Conservation (phyloP, 2,888 invertebrate genomes). For the Liopterus haemorrhoidalis region DNA sequence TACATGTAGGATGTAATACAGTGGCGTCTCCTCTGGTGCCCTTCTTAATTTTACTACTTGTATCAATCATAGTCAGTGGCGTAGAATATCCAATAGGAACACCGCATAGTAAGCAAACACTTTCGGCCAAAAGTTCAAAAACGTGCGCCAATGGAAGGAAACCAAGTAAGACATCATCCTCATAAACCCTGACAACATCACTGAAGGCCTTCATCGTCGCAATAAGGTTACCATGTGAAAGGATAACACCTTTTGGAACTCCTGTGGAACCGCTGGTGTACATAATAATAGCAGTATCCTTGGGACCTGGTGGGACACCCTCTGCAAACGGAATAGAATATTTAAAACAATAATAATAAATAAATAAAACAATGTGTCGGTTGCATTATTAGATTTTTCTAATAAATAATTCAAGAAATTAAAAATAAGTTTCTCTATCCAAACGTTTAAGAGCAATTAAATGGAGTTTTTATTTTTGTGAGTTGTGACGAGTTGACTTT, state of each 20-base stretch:
- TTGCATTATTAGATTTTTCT: not conserved
- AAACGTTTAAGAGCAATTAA: too few relatives aligned
- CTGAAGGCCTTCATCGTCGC: slow-evolving; percentile 75
- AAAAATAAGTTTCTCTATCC: too few relatives aligned
- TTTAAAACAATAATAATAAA: slow-evolving; percentile 9
- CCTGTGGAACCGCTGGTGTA: slow-evolving; percentile 98
- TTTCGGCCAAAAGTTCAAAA: slow-evolving; percentile 89
- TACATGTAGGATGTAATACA: slow-evolving; percentile 83
- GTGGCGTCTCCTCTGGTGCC: slow-evolving; percentile 93
- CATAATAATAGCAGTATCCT: slow-evolving; percentile 94
- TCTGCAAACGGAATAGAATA: slow-evolving; percentile 44
- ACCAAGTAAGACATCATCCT: slow-evolving; percentile 82
- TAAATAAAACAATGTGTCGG: not conserved
- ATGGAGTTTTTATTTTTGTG: too few relatives aligned
- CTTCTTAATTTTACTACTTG: slow-evolving; percentile 91
- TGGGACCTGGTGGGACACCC: slow-evolving; percentile 55
- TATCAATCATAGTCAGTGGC: slow-evolving; percentile 85
- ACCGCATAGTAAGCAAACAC: slow-evolving; percentile 75
- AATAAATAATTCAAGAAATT: not conserved
- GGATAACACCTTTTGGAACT: slow-evolving; percentile 82
- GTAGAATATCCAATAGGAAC: slow-evolving; percentile 95
- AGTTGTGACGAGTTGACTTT: too few relatives aligned
- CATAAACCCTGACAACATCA: slow-evolving; percentile 65
- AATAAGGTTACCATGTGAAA: slow-evolving; percentile 77
- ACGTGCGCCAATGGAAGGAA: slow-evolving; percentile 97